These are phyloP conservation scores for Taurulus bubalis DNA, from an alignment of 2,113 vertebrate genomes.

Conservation along the genomic window DNA sequence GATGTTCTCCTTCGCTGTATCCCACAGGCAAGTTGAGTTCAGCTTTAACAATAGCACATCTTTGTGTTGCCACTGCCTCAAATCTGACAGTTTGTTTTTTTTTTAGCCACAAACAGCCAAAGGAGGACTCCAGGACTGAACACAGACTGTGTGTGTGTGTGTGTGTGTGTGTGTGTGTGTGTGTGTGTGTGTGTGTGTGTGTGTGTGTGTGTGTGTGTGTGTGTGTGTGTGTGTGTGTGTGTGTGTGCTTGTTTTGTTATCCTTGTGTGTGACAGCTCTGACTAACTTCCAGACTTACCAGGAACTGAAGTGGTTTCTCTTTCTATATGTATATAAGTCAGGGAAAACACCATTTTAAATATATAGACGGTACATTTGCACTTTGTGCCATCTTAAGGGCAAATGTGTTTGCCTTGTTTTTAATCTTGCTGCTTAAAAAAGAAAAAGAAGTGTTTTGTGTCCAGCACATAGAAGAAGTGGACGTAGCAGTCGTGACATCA, in stretches of 20 bases:
- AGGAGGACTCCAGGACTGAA: not conserved
- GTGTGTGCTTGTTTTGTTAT: not conserved
- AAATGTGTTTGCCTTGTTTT: not conserved
- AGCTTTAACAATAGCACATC: slow-evolving; percentile 20
- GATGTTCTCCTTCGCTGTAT: slow-evolving; percentile 3
- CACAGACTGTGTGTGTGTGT: not conserved
- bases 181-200: not conserved
- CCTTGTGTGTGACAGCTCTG: not conserved
- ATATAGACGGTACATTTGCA: not conserved
- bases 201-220: not conserved
- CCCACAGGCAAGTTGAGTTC: not conserved
- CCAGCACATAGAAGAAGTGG: too few relatives aligned
- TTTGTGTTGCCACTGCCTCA: not conserved
- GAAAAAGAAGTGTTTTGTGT: not conserved
- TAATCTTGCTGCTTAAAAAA: not conserved
- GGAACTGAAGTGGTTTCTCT: not conserved
- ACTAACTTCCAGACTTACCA: not conserved
- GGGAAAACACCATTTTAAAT: not conserved
- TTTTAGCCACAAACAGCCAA: slow-evolving; percentile 21
- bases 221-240: not conserved
- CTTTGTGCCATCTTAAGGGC: not conserved
- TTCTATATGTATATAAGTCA: not conserved
- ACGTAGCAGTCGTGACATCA: too few relatives aligned
- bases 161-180: not conserved
- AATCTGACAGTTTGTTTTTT: not conserved